These are phyloP conservation scores for Hipparchia sbordonii DNA, from an alignment of 2,888 invertebrate species.

Conservation along the genomic window DNA sequence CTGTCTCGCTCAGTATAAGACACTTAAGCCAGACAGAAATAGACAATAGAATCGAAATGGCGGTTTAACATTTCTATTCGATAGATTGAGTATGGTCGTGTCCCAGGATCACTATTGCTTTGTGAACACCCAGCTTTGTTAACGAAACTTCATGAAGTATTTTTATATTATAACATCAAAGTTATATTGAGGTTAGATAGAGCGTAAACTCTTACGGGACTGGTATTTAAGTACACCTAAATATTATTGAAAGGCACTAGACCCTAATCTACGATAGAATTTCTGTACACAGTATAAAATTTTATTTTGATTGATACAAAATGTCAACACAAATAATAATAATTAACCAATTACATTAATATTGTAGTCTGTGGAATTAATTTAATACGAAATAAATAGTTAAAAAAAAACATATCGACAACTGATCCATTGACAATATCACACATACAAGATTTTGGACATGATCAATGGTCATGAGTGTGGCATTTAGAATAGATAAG, in stretches of 20 bases:
- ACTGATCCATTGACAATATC: background rate
- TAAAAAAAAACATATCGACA: background rate
- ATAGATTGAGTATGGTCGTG: background rate
- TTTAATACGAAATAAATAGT: background rate
- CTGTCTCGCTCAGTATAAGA: no score
- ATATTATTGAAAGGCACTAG: constrained; percentile 75
- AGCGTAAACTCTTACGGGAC: constrained; percentile 34
- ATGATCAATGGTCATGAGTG: no score
- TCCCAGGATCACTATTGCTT: background rate
- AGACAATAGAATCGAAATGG: no score
- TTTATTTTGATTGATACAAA: constrained; percentile 41
- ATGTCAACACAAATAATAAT: constrained; percentile 26
- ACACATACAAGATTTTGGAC: background rate
- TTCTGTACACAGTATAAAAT: constrained; percentile 66
- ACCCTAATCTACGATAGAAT: constrained; percentile 75
- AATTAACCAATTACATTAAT: constrained; percentile 2
- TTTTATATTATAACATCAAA: constrained; percentile 24
- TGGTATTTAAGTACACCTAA: constrained; percentile 66
- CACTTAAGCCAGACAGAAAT: no score
- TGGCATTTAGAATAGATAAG: no score
- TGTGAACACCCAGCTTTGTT: background rate
- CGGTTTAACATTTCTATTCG: no score
- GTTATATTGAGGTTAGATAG: constrained; percentile 33
- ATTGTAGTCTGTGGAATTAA: background rate
- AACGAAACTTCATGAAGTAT: background rate